Conservation (phyloP, 2,888 invertebrate species). For the Octonoba sinensis region DNA sequence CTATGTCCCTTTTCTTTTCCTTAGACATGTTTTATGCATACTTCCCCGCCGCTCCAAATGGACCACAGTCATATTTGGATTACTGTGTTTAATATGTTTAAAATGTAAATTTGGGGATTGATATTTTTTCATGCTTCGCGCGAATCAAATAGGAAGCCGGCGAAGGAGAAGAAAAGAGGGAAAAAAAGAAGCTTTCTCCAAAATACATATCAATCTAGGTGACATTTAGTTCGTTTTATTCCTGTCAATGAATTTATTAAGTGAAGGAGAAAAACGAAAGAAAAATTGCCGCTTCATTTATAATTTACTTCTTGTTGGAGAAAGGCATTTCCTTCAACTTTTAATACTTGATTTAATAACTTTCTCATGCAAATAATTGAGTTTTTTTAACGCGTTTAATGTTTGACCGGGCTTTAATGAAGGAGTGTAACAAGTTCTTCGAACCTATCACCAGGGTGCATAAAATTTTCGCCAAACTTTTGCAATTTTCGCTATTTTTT, state of each 20-base stretch:
- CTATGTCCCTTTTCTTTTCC: conserved; percentile 45
- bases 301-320: conserved; percentile 55
- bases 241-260: conserved; percentile 63
- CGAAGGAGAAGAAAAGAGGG: conserved; percentile 8
- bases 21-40: conserved; percentile 63
- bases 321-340: conserved; percentile 50
- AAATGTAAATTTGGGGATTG: conserved; percentile 60
- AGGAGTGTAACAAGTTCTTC: conserved; percentile 41
- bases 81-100: conserved; percentile 65
- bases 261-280: conserved; percentile 23
- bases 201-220: conserved; percentile 60
- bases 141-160: conserved; percentile 59
- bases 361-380: conserved; percentile 63
- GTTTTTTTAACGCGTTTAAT: conserved; percentile 4
- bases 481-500: conserved; percentile 13
- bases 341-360: conserved; percentile 63
- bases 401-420: conserved; percentile 19
- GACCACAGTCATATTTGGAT: conserved; percentile 65
- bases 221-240: conserved; percentile 60
- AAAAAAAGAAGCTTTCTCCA: conserved; percentile 21
- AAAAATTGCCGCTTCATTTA: conserved; percentile 47
- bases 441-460: not conserved
- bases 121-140: conserved; percentile 47
- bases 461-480: conserved; percentile 17
- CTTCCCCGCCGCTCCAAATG: conserved; percentile 49